Evolutionary conservation across 2,888 invertebrate species (phyloP).

Genomic region (Pachymerium ferrugineum): DNA sequence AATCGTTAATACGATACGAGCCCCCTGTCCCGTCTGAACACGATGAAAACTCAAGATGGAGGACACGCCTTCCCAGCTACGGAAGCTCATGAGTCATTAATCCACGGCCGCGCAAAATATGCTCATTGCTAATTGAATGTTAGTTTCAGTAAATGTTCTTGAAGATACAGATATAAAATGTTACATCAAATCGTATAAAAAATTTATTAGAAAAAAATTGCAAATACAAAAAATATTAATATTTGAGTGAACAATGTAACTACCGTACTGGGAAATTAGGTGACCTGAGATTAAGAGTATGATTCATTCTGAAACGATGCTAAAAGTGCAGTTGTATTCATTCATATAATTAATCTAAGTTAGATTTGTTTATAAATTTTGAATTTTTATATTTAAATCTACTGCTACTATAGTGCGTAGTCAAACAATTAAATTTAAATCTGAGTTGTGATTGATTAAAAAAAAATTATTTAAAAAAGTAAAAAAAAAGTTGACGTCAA

Average conservation of each 20-base stretch:
- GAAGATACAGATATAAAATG: neutral
- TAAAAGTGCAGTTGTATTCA: neutral
- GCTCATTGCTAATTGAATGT: too few relatives aligned
- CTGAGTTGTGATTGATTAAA: too few relatives aligned
- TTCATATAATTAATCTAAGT: too few relatives aligned
- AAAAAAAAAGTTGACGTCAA: too few relatives aligned
- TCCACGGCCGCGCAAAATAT: too few relatives aligned
- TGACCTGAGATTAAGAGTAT: neutral
- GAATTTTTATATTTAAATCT: too few relatives aligned
- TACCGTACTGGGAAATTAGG: neutral
- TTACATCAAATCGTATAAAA: neutral
- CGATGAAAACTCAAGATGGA: conserved; percentile 1
- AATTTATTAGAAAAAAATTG: too few relatives aligned
- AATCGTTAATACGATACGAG: neutral
- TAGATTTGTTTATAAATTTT: too few relatives aligned
- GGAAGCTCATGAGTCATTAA: neutral
- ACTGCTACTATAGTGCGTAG: too few relatives aligned
- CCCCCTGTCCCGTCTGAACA: neutral
- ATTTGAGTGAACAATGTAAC: neutral
- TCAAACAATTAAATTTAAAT: too few relatives aligned
- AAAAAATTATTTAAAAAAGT: too few relatives aligned
- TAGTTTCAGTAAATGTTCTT: neutral
- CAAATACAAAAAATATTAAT: too few relatives aligned
- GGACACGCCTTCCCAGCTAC: neutral
- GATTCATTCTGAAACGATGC: neutral